These are phyloP conservation scores for Drosophila ananassae DNA, from an alignment of 1,140 invertebrate genomes.

Conservation along the genomic window DNA sequence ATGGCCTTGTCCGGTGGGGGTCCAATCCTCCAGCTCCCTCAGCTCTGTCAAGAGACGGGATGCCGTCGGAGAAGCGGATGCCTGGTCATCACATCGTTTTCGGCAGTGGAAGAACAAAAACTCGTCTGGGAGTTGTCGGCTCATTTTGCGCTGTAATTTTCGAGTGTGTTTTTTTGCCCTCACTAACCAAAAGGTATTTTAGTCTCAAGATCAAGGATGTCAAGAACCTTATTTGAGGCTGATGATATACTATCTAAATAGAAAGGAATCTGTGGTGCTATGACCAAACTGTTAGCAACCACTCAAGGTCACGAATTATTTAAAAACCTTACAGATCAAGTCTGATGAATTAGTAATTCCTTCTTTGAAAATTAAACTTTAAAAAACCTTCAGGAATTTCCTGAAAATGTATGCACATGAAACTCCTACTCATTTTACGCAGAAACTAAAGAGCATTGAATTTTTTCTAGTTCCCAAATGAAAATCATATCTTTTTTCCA, in stretches of 20 bases:
- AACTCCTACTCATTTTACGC: background rate
- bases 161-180: slow-evolving; percentile 20
- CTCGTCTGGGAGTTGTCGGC: slow-evolving; percentile 31
- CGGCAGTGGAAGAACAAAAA: slow-evolving; percentile 50
- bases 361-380: too few species aligned
- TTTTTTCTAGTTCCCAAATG: slow-evolving; percentile 3
- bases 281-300: too few species aligned
- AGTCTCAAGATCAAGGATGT: background rate
- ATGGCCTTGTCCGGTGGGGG: slow-evolving; percentile 49
- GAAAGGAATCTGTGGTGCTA: too few species aligned
- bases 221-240: background rate
- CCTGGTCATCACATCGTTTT: slow-evolving; percentile 23
- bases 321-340: too few species aligned
- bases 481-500: slow-evolving; percentile 15
- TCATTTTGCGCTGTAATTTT: slow-evolving; percentile 32
- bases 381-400: background rate
- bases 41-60: background rate
- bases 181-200: slow-evolving; percentile 1
- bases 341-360: too few species aligned
- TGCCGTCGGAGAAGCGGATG: slow-evolving; percentile 1
- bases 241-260: too few species aligned
- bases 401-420: background rate
- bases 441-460: slow-evolving; percentile 20
- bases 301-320: too few species aligned
- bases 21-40: background rate